Base-by-base conservation (phyloP, 2,888 invertebrate species). In the Lacanobia oleracea region DNA sequence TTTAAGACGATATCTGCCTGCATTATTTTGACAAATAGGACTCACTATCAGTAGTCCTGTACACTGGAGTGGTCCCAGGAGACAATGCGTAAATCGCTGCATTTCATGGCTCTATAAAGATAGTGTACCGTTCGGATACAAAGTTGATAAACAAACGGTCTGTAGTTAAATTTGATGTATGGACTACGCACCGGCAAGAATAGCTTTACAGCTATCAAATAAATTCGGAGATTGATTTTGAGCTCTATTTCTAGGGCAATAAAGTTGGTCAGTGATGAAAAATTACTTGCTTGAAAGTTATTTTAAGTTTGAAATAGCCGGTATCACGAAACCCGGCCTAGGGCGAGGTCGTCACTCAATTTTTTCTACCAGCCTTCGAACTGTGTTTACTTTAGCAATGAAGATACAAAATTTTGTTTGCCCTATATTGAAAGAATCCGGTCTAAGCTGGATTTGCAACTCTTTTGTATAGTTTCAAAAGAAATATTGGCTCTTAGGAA, bases 101-200 rank as follows among this genome's bases (percentile, higher is more conserved):
- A 84, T 81, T 86, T 86, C 84, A 87, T 85, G 82, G 83, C 85
- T 87, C 86, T 81, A 83, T 89, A 89, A 89, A 89, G 89, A 91
- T 91, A 88, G 86, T 86, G 79, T 86, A 81, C 81, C 82, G 82
- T 82, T 86, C 83, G 86, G 87, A 87, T 86, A 88, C 85, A 87
- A 87, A 88, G 88, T 89, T 90, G 90, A 91, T 90, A 90, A 89
- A 91, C 88, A 89, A 86, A 87, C 87, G 82, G 80, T 84, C 82
- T 83, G 83, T 85, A 87, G 88, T 90, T 88, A 90, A 89, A 88
- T 88, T 86, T 91, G 90, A 90, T 88, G 86, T 88, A 89, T 89
- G 86, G 86, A 81, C 82, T 78, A 79, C 73, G 75, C 71, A 74
- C 77, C 18, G 45, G 21, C 71, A 70, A 73, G n/a, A 66, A 74